Evolutionary conservation across 2,888 invertebrate species (phyloP).

Genomic region (Poecilus cupreus): DNA sequence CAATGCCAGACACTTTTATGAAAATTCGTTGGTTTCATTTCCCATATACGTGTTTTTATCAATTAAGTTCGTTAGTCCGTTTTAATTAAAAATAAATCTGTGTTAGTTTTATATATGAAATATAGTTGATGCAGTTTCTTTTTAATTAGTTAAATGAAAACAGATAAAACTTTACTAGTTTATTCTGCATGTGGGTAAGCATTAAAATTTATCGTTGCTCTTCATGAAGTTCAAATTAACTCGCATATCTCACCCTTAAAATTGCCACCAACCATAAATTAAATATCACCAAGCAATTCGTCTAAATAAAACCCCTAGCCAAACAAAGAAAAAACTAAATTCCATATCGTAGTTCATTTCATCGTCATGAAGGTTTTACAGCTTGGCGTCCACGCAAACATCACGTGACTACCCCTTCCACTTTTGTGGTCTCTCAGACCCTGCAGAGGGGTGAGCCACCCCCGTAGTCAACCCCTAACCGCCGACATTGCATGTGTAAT

Average conservation of each 20-base stretch:
- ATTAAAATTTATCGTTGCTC: slow-evolving; percentile 9
- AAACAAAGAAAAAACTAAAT: slow-evolving; percentile 27
- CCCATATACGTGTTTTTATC: slow-evolving; percentile 4
- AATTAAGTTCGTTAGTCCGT: slow-evolving; percentile 31
- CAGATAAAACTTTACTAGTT: slow-evolving; percentile 24
- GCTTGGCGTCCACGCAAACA: neutral
- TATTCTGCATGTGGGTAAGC: slow-evolving; percentile 1
- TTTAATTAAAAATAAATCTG: slow-evolving; percentile 38
- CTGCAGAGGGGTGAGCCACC: neutral
- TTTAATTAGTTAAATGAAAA: slow-evolving; percentile 32
- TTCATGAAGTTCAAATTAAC: slow-evolving; percentile 19
- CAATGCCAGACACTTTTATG: neutral
- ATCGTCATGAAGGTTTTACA: slow-evolving; percentile 15
- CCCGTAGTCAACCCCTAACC: slow-evolving; percentile 35
- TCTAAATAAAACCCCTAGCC: neutral
- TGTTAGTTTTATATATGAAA: slow-evolving; percentile 14
- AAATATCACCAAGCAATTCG: neutral
- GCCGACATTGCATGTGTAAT: slow-evolving; percentile 52
- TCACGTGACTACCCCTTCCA: neutral
- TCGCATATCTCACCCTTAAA: no score
- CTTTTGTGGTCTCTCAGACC: neutral
- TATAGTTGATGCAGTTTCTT: slow-evolving; percentile 18
- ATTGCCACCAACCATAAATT: neutral
- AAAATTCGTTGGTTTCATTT: slow-evolving; percentile 5
- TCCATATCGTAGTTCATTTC: neutral